Evolutionary conservation across 30 jellyfish, hydroid and myxozoan species (phyloP), one percentile per base, ranked within the genome.

Genomic region (Aurelia coerulea): DNA sequence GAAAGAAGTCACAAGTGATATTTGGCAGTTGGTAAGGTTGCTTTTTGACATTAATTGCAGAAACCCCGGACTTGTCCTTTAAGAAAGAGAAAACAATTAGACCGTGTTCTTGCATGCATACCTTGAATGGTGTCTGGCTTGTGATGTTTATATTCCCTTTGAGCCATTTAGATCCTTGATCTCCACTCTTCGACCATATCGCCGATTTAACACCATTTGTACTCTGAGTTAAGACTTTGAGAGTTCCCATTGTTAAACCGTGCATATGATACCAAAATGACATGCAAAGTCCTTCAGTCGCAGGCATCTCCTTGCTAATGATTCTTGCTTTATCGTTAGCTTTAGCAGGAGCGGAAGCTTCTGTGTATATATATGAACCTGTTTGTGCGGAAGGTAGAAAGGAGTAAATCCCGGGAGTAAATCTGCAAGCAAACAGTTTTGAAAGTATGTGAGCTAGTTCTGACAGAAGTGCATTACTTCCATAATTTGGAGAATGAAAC

Each of bases 311-410:
- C 49, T 73, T 70, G 68, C 99, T 95, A 64, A 90, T 41, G 34
- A 95, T 53, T 31, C 88, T 74, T 10, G 98, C 96, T 76, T 79
- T 87, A 90, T 87, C 91, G 9, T 97, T 94, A n/a, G 78, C 10
- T 29, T 8, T 35, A 2, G 97, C 99, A 8, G 99, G 99, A 10
- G 97, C 46, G 5, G 99, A 95, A 0, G 99, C 50, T 73, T 95
- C 99, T 2, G 73, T 88, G 79, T 19, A 95, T 18, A 89, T 56
- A 64, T 95, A 95, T 31, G 76, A 59, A 17, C 97, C 99, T 93
- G 31, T 46, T 23, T 46, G 56, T 6, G 14, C 8, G 56, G 14
- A 46, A 46, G 56, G 14, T 14, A 46, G 2, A 5, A 7, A 7
- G 29, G 2, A 73, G 6, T 6, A 39, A 9, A 23, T 23, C 4